A percentile compares a stretch with the other conserved stretches of the same genome.
Conservation (phyloP, 2,113 vertebrate genomes). For the Entomyzon cyanotis region DNA sequence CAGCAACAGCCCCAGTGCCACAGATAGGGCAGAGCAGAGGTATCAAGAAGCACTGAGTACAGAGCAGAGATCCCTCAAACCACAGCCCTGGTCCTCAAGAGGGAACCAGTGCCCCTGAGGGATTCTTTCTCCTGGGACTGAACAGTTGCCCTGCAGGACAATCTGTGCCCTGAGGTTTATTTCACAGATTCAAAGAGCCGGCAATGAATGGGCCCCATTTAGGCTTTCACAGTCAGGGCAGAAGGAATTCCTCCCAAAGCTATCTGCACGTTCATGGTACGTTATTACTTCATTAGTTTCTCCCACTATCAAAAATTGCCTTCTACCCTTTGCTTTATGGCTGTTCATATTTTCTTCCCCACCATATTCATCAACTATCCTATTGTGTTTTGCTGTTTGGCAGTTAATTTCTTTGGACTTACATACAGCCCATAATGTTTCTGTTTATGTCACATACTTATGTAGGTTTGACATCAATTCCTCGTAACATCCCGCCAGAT, state of each 20-base stretch:
- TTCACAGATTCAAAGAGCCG: background rate
- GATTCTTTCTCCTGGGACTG: background rate
- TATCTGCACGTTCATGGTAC: fast-evolving
- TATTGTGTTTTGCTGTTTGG: background rate
- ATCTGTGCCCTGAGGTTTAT: background rate
- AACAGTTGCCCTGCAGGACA: background rate
- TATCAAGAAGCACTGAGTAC: background rate
- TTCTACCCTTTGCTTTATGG: background rate
- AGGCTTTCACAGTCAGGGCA: background rate
- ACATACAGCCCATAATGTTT: background rate
- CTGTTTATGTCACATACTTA: conserved; percentile 4
- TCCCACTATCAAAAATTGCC: background rate
- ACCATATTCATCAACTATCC: background rate
- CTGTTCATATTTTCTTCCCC: background rate
- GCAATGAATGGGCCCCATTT: background rate
- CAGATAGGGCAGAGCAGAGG: background rate
- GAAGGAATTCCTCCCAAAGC: background rate
- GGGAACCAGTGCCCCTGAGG: background rate
- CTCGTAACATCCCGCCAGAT: conserved; percentile 88
- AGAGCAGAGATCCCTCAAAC: background rate
- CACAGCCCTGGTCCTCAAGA: background rate
- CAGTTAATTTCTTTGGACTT: background rate
- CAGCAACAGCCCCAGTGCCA: fast-evolving
- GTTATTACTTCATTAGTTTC: background rate
- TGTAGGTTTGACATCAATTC: conserved; percentile 87